A percentile compares a stretch with the other conserved stretches of the same genome.
Evolutionary conservation across 2,888 invertebrate species (phyloP).

Genomic region (Myathropa florea): DNA sequence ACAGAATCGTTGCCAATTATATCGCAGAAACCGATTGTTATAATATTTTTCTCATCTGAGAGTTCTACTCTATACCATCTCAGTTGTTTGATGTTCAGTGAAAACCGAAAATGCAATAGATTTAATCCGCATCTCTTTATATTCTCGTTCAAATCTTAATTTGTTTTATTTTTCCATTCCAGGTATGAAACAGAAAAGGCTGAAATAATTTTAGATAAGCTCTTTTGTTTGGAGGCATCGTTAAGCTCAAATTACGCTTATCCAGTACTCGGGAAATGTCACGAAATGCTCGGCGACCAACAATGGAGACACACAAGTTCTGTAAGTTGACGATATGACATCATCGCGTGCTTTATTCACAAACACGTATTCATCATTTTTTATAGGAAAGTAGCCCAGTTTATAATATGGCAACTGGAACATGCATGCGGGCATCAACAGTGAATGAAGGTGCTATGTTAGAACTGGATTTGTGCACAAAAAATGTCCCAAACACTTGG

Average conservation of each 20-base stretch:
- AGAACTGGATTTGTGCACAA: slow-evolving; percentile 84
- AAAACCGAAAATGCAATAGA: too few species aligned
- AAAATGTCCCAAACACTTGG: slow-evolving; percentile 73
- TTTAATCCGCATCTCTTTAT: too few species aligned
- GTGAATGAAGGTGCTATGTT: slow-evolving; percentile 81
- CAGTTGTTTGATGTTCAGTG: too few species aligned
- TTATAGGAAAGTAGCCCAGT: slow-evolving; percentile 85
- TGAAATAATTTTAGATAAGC: slow-evolving; percentile 91
- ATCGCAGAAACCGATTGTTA: too few species aligned
- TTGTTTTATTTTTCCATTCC: slow-evolving; percentile 72
- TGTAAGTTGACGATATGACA: slow-evolving; percentile 39
- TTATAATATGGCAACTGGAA: slow-evolving; percentile 93
- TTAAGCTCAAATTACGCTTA: slow-evolving; percentile 81
- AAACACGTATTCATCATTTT: background rate
- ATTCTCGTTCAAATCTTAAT: too few species aligned
- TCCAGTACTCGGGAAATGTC: slow-evolving; percentile 93
- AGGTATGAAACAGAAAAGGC: slow-evolving; percentile 91
- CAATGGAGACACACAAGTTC: slow-evolving; percentile 93
- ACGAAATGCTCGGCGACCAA: slow-evolving; percentile 94
- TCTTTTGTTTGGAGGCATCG: slow-evolving; percentile 91
- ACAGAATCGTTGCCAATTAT: too few species aligned
- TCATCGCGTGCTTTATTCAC: background rate
- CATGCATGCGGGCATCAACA: slow-evolving; percentile 86
- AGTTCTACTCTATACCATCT: too few species aligned
- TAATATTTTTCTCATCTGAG: too few species aligned